Percentiles rank a stretch among this genome's conserved stretches.
phyloP scores from a whole-genome alignment of 2,797 vertebrate genomes.

The Nothura maculosa region DNA sequence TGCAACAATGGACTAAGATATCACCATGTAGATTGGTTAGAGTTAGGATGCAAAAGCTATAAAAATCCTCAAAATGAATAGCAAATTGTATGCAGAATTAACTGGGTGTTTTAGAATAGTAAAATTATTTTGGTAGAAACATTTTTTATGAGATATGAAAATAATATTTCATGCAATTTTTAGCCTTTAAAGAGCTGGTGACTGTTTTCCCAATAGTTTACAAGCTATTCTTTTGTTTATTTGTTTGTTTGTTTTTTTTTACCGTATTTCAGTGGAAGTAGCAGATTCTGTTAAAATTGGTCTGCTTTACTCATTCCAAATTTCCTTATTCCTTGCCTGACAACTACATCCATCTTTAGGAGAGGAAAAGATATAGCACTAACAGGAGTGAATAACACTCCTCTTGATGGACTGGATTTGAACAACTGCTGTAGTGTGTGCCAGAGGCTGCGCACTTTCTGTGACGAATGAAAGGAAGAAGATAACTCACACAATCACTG shows the following conservation, averaged over 20 bases:
- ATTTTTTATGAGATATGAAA: not conserved
- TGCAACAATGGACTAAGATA: conserved; percentile 29
- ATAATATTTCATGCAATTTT: not conserved
- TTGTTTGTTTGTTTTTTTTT: not conserved
- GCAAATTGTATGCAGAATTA: not conserved
- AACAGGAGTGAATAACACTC: not conserved
- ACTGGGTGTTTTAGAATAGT: not conserved
- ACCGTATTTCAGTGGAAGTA: not conserved
- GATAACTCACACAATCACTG: not conserved
- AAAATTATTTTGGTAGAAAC: not conserved
- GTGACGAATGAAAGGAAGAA: not conserved
- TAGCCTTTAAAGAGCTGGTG: not conserved
- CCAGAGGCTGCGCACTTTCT: not conserved
- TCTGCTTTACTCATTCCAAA: not conserved
- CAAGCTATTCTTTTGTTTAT: not conserved
- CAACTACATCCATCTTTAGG: not conserved
- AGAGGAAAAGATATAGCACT: not conserved
- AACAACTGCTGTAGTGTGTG: not conserved
- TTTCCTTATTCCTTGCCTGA: not conserved
- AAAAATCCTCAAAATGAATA: not conserved
- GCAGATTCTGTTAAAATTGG: not conserved
- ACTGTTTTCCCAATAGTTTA: not conserved
- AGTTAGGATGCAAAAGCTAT: not conserved
- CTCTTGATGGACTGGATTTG: not conserved
- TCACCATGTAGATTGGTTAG: not conserved